Conservation (phyloP, 2,113 vertebrate species). For the Lamprologus speciosus region DNA sequence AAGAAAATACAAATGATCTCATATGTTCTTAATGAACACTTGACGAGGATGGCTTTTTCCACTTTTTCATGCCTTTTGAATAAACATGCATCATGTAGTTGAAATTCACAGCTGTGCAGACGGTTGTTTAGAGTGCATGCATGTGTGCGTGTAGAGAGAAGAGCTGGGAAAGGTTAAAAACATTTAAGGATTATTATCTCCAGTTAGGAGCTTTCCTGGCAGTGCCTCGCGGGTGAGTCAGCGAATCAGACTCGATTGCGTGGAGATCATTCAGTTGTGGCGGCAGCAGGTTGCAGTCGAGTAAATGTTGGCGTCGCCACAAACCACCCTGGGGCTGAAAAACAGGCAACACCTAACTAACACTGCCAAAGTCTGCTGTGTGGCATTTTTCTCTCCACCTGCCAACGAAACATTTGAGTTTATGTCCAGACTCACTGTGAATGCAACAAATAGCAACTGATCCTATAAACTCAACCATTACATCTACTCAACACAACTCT, state of each 20-base stretch:
- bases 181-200: background rate
- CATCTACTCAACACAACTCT: background rate
- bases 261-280: background rate
- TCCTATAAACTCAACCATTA: background rate
- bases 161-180: background rate
- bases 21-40: background rate
- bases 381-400: background rate
- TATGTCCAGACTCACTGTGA: background rate
- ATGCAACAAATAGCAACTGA: background rate
- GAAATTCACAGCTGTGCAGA: background rate
- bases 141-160: background rate
- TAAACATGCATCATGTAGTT: background rate
- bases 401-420: fast-evolving
- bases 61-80: background rate
- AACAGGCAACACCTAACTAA: background rate
- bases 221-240: background rate
- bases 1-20: background rate
- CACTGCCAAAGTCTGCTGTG: background rate
- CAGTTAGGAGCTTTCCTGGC: constrained; percentile 7
- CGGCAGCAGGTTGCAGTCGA: background rate
- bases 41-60: background rate
- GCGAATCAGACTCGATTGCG: background rate
- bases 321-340: background rate
- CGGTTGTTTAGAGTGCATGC: background rate
- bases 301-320: background rate